Percentiles rank a stretch among this genome's conserved stretches.
These are phyloP conservation scores for Peromyscus maniculatus DNA, from an alignment of 2,113 vertebrate genomes.

Conservation along the genomic window DNA sequence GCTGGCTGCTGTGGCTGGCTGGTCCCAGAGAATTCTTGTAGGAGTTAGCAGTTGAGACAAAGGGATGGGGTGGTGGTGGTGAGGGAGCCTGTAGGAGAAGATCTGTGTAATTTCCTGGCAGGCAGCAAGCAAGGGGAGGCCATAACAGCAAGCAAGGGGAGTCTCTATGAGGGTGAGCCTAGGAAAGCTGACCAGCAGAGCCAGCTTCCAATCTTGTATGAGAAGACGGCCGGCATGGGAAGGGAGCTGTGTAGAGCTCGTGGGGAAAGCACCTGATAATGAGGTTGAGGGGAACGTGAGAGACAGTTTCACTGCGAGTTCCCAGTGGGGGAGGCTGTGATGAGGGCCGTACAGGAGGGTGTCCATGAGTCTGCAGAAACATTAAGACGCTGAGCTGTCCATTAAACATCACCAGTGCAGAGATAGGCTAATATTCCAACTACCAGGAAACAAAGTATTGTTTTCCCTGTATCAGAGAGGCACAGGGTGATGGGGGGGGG, in stretches of 20 bases:
- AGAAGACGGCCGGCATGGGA: neutral
- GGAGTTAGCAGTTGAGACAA: neutral
- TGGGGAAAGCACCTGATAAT: neutral
- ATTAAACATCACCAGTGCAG: neutral
- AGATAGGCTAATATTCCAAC: neutral
- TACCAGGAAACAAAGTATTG: neutral
- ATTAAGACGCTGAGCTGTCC: neutral
- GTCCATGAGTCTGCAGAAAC: neutral
- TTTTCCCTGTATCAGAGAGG: neutral
- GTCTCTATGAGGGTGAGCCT: neutral
- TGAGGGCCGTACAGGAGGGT: neutral
- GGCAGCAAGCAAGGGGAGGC: neutral
- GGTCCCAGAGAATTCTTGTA: neutral
- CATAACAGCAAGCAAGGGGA: neutral
- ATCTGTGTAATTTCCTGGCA: neutral
- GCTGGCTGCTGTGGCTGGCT: too few species aligned
- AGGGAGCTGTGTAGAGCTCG: neutral
- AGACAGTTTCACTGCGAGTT: neutral
- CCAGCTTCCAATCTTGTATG: neutral
- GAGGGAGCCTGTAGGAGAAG: neutral
- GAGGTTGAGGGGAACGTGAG: neutral
- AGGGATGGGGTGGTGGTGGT: neutral
- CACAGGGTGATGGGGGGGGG: neutral
- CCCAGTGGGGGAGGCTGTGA: neutral
- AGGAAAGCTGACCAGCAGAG: neutral